phyloP scores from a whole-genome alignment of 2,113 vertebrate genomes.

The Bujurquina vittata region DNA sequence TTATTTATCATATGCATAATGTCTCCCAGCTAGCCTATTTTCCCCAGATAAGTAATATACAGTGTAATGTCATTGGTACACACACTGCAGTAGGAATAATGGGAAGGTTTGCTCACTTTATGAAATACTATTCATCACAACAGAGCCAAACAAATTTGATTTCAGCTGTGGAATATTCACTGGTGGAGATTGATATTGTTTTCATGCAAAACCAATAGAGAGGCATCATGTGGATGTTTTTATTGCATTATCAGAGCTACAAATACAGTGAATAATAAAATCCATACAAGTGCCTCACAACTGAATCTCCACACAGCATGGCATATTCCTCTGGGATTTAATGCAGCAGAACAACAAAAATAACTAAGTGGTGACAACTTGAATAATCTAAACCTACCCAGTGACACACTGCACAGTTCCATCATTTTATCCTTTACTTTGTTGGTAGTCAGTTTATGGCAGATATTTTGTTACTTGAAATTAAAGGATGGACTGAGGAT shows the following conservation, averaged over 20 bases:
- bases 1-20: constrained; percentile 79
- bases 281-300: constrained; percentile 30
- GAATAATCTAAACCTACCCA: background rate
- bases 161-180: constrained; percentile 73
- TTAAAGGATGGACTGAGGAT: background rate
- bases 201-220: constrained; percentile 75
- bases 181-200: constrained; percentile 70
- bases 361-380: constrained; percentile 11
- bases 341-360: constrained; percentile 12
- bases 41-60: constrained; percentile 76
- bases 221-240: constrained; percentile 63
- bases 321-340: constrained; percentile 1
- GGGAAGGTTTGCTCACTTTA: constrained; percentile 74
- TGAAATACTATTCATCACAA: constrained; percentile 82
- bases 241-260: constrained; percentile 62
- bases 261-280: constrained; percentile 63
- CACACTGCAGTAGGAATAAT: constrained; percentile 68
- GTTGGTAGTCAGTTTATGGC: background rate
- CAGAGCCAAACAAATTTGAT: constrained; percentile 77
- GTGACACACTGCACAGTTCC: background rate
- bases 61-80: constrained; percentile 68
- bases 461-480: background rate
- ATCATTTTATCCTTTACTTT: background rate
- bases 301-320: constrained; percentile 32
- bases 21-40: constrained; percentile 75